Evolutionary conservation across 1,140 invertebrate species (phyloP), one percentile per base, ranked within the genome.

Genomic region (Adelges cooleyi): DNA sequence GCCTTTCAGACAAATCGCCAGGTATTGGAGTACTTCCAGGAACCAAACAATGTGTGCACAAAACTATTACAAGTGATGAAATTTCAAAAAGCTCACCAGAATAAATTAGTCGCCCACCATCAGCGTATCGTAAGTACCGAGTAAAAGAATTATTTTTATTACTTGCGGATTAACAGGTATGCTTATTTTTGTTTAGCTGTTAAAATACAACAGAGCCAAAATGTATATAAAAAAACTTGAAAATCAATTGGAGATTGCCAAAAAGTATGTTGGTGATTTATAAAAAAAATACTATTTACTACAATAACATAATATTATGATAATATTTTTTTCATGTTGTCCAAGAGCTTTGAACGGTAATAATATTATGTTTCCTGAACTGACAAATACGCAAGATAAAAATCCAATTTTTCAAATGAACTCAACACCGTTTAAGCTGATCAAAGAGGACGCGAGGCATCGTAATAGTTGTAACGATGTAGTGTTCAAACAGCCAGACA

Each of bases 201-300:
- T 18, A 29, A 62, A 48, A 8, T 62, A 62, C 17, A 62, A 62
- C 8, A 62, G 18, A 48, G 42, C 42, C 15, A 62, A 62, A 33
- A 9, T 46, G 11, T 62, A 62, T 22, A 48, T 62, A 33, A 62
- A 62, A 18, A 62, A 62, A 33, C 42, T 62, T 22, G 25, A 62
- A 33, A 8, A 20, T 9, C 23, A 62, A 17, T 23, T 62, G 20
- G 44, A 33, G 18, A 48, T 18, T 20, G 18, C 25, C 29, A 48
- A 62, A 42, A 62, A 62, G 56, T 62, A 62, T 29, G 8, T 33
- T 33, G 11, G 11, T 33, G 11, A 6, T 33, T 33, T n/a, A n/a
- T n/a, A n/a, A n/a, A n/a, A n/a, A n/a, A n/a, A n/a, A n/a, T n/a
- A n/a, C n/a, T n/a, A n/a, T n/a, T n/a, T n/a, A n/a, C n/a, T n/a